These are phyloP conservation scores for Catajapyx aquilonaris DNA, from an alignment of 1,140 invertebrate species.

Conservation along the genomic window DNA sequence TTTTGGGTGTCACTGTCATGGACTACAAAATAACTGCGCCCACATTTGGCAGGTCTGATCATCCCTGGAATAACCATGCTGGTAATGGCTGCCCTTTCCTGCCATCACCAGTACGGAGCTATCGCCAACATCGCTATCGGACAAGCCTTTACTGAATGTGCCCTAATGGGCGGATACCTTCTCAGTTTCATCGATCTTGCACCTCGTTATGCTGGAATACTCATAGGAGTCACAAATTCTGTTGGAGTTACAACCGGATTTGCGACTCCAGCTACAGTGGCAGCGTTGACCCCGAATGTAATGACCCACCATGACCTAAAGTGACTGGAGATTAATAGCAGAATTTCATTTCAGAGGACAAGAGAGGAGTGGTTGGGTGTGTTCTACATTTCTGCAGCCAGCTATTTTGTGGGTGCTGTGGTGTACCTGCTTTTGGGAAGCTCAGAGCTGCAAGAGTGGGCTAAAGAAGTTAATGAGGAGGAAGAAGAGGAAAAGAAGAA, in stretches of 20 bases:
- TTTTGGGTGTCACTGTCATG: too few relatives aligned
- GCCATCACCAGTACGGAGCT: conserved; percentile 9
- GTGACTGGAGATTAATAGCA: too few relatives aligned
- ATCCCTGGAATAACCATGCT: conserved; percentile 9
- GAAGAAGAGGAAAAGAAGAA: background rate
- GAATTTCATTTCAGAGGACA: conserved; percentile 15
- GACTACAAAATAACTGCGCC: too few relatives aligned
- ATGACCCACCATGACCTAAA: too few relatives aligned
- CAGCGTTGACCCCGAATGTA: conserved; percentile 13
- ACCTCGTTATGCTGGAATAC: conserved; percentile 15
- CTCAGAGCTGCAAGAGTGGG: conserved; percentile 22
- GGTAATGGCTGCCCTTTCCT: conserved; percentile 8
- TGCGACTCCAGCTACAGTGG: conserved; percentile 12
- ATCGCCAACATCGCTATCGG: conserved; percentile 10
- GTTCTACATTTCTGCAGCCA: conserved; percentile 14
- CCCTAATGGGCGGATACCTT: conserved; percentile 16
- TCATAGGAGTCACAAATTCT: conserved; percentile 19
- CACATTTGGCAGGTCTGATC: conserved; percentile 10
- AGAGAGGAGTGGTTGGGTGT: conserved; percentile 16
- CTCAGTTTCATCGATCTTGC: conserved; percentile 16
- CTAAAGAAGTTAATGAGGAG: conserved; percentile 1
- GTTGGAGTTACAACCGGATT: conserved; percentile 18
- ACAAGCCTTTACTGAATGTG: conserved; percentile 12
- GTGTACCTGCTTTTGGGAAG: conserved; percentile 21
- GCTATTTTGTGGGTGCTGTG: conserved; percentile 18